Evolutionary conservation across 2,888 invertebrate species (phyloP).

Genomic region (Cyclophora albipunctata): DNA sequence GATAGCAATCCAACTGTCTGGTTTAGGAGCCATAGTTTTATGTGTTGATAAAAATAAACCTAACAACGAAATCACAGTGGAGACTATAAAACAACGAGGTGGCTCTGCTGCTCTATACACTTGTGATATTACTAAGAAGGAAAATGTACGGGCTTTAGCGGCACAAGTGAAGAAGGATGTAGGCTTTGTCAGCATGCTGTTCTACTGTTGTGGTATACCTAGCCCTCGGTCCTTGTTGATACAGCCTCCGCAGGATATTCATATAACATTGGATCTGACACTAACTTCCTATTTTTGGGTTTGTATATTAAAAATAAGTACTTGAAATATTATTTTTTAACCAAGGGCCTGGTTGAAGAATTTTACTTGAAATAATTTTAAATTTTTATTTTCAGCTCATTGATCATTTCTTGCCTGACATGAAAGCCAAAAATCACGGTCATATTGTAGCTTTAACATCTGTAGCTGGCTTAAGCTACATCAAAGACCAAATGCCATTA

Average conservation of each 20-base stretch:
- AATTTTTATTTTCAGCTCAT: conserved; percentile 57
- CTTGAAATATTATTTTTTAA: not conserved
- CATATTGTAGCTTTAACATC: conserved; percentile 78
- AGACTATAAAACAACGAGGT: conserved; percentile 57
- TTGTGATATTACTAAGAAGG: conserved; percentile 74
- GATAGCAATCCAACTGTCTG: conserved; percentile 75
- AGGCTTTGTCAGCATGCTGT: conserved; percentile 76
- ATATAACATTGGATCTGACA: conserved; percentile 73
- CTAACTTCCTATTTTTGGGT: conserved; percentile 80
- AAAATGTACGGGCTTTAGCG: conserved; percentile 63
- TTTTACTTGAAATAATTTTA: not conserved
- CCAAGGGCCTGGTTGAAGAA: not conserved
- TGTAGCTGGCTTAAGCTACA: conserved; percentile 76
- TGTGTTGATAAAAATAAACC: conserved; percentile 79
- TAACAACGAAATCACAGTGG: conserved; percentile 66
- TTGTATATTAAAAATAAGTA: conserved; percentile 17
- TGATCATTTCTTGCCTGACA: conserved; percentile 75
- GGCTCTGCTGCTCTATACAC: conserved; percentile 66
- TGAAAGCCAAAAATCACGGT: conserved; percentile 75
- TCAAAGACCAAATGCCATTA: conserved; percentile 74
- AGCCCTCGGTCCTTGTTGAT: conserved; percentile 73
- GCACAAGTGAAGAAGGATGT: conserved; percentile 64
- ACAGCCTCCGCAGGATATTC: conserved; percentile 69
- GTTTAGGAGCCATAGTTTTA: conserved; percentile 75
- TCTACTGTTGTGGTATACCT: conserved; percentile 79